Evolutionary conservation across 1,140 invertebrate species (phyloP).

Genomic region (Ceratosolen solmsi): DNA sequence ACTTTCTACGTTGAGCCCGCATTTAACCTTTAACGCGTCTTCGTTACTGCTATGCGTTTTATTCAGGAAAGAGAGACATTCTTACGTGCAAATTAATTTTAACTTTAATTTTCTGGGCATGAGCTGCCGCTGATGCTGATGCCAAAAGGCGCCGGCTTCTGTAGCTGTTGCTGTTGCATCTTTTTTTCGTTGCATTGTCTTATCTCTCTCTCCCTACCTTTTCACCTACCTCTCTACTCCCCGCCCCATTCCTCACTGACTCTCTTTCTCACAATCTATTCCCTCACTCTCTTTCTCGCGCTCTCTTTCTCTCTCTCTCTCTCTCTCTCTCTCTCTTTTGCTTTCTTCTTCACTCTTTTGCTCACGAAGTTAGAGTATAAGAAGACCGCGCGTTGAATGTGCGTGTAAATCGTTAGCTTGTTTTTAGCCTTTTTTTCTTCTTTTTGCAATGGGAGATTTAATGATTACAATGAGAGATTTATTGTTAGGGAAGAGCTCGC

Average conservation of each 20-base stretch:
- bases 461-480: slow-evolving; percentile 52
- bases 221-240: background rate
- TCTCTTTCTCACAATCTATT: background rate
- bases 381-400: slow-evolving; percentile 7
- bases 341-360: too few relatives aligned
- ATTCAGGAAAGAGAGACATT: slow-evolving; percentile 40
- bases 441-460: slow-evolving; percentile 49
- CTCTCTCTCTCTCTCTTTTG: background rate
- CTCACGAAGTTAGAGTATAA: background rate
- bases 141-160: slow-evolving; percentile 21
- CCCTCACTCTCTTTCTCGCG: too few relatives aligned
- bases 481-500: slow-evolving; percentile 43
- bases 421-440: slow-evolving; percentile 32
- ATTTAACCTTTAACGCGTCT: slow-evolving; percentile 29
- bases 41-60: slow-evolving; percentile 2
- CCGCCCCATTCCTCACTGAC: background rate
- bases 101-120: slow-evolving; percentile 47
- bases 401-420: slow-evolving; percentile 17
- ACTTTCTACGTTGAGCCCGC: slow-evolving; percentile 46
- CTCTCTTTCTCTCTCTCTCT: background rate
- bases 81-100: slow-evolving; percentile 51
- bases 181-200: background rate
- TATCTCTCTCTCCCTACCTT: background rate
- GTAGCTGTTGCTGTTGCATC: background rate
- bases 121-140: slow-evolving; percentile 14